phyloP scores from a whole-genome alignment of 2,888 invertebrate genomes.

The Pristionchus arcanus region DNA sequence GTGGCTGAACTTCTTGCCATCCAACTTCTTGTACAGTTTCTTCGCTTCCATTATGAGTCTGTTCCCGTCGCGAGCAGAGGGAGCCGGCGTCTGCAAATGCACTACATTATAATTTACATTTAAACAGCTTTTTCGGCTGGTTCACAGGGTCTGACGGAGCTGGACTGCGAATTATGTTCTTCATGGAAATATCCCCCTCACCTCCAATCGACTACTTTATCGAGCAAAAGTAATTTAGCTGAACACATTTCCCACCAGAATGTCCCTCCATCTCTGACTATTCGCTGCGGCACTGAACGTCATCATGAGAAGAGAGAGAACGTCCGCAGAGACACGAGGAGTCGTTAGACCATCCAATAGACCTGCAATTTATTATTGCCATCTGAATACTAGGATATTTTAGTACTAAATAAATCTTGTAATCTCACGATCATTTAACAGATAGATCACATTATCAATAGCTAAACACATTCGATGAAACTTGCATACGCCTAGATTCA shows the following conservation, averaged over 20 bases:
- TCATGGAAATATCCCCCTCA: no score
- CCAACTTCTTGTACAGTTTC: not conserved
- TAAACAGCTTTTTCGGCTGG: no score
- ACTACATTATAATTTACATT: no score
- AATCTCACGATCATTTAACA: no score
- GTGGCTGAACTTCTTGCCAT: not conserved
- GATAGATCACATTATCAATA: no score
- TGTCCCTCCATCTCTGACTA: not conserved
- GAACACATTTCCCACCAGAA: not conserved
- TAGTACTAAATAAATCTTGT: no score
- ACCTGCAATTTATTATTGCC: not conserved
- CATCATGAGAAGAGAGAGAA: conserved; percentile 45
- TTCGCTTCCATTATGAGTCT: not conserved
- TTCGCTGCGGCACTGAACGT: not conserved
- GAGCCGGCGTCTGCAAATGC: conserved; percentile 22
- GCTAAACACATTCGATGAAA: no score
- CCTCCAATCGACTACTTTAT: no score
- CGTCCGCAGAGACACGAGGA: conserved; percentile 34
- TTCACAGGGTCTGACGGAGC: no score
- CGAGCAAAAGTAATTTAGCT: no score
- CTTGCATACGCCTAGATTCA: not conserved
- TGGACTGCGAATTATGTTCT: no score
- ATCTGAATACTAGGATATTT: not conserved
- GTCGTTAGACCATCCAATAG: conserved; percentile 35
- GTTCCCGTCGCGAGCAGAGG: not conserved